These are phyloP conservation scores for Pseudomyrmex gracilis DNA, from an alignment of 1,140 invertebrate genomes.

Conservation along the genomic window DNA sequence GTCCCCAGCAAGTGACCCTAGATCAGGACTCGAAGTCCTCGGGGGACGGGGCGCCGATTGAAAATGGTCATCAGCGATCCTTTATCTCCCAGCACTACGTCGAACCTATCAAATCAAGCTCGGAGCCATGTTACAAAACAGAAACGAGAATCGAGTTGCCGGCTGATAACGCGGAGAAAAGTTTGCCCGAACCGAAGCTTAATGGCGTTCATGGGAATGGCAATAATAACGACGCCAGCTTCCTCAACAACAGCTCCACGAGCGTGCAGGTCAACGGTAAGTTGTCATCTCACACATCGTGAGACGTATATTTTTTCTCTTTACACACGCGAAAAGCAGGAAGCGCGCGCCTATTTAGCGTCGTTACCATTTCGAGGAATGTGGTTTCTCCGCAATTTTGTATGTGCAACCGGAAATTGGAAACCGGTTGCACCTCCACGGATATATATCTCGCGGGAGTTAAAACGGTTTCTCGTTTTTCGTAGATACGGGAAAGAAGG, in stretches of 20 bases:
- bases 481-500: conserved; percentile 82
- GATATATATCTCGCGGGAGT: background rate
- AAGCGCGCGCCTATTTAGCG: conserved; percentile 31
- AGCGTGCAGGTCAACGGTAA: conserved; percentile 82
- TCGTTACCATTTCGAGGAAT: conserved; percentile 43
- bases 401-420: conserved; percentile 46
- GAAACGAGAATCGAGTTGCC: conserved; percentile 83
- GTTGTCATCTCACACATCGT: background rate
- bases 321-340: conserved; percentile 11
- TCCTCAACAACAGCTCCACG: conserved; percentile 82
- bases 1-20: conserved; percentile 65
- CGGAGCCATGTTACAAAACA: conserved; percentile 78
- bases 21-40: conserved; percentile 74
- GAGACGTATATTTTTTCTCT: background rate
- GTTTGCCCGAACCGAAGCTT: conserved; percentile 74
- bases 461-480: conserved; percentile 58
- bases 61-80: conserved; percentile 80
- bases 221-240: conserved; percentile 83
- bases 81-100: conserved; percentile 82
- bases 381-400: conserved; percentile 35
- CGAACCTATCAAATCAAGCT: conserved; percentile 76
- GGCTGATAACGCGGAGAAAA: conserved; percentile 77
- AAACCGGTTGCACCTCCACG: conserved; percentile 48
- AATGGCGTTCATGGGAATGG: conserved; percentile 82
- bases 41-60: conserved; percentile 64